Evolutionary conservation across 2,113 vertebrate species (phyloP), one percentile per base, ranked within the genome.

Genomic region (Rhagologus leucostigma): DNA sequence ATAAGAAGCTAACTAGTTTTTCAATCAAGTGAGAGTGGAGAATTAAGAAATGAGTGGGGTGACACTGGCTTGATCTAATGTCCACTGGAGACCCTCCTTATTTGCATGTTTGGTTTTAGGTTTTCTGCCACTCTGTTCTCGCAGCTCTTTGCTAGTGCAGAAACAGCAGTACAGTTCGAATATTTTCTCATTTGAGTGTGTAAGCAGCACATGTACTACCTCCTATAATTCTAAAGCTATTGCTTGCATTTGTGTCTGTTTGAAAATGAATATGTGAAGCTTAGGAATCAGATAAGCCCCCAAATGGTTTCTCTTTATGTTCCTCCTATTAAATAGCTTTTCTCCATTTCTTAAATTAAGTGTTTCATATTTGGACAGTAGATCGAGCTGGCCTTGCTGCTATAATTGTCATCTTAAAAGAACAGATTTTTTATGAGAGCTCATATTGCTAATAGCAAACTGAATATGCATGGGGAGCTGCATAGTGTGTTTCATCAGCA

Each of bases 311-410:
- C 62, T 91, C 53, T 90, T 90, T 91, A 84, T 57, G 32, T 68
- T 94, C 29, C 16, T 82, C 21, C 37, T 76, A 55, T 52, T 87
- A 85, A 94, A 84, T 90, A 79, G 23, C 71, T 85, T 84, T 89
- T 73, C 42, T 93, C 35, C 65, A 69, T 95, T 92, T 93, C 73
- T 90, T 85, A 84, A 88, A 73, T 87, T 59, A 87, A 89, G 16
- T 80, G 20, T 78, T 93, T 91, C 37, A 35, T 94, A 44, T 84
- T 93, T 89, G 84, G 70, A 94, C 60, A 86, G 52, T 87, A 94
- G 74, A 89, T 90, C 52, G 92, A 74, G 13, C 71, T 94, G 70
- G 62, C 52, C 63, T 44, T 74, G 84, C 49, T 95, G 32, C 75
- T 91, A 3, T 75, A 92, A 80, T 68, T 85, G 55, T 74, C 63